Conservation (phyloP, 2,888 invertebrate species). For the Tanypteryx hageni region DNA sequence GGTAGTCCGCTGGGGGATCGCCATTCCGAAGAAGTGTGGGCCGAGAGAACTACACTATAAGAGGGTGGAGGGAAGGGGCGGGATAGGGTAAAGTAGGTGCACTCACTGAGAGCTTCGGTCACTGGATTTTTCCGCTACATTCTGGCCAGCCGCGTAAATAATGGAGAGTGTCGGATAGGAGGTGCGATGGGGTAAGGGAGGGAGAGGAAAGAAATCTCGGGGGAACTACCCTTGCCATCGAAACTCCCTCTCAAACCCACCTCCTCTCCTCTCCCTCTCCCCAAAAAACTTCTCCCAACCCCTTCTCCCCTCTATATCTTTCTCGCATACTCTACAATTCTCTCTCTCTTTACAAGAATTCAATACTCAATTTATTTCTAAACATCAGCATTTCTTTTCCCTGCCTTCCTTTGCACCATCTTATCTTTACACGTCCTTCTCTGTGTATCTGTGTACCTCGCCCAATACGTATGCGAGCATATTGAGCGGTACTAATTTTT, state of each 20-base stretch:
- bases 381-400: background rate
- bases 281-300: no score
- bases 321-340: background rate
- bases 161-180: conserved; percentile 8
- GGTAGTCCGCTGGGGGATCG: background rate
- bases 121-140: conserved; percentile 37
- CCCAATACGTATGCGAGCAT: background rate
- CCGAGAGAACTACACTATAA: background rate
- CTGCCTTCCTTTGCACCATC: background rate
- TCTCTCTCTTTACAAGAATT: background rate
- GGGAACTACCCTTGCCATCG: conserved; percentile 25
- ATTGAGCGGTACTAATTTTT: no score
- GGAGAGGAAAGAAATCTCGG: background rate
- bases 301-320: background rate
- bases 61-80: background rate
- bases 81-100: background rate
- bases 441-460: background rate
- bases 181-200: background rate
- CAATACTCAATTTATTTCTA: conserved; percentile 50
- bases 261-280: background rate
- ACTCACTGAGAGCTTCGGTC: background rate
- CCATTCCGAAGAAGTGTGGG: conserved; percentile 12
- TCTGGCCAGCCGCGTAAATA: conserved; percentile 37
- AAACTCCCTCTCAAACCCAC: background rate
- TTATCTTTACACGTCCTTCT: background rate